Base-by-base conservation (phyloP, 2,797 vertebrate species). In the Muscicapa comitata region DNA sequence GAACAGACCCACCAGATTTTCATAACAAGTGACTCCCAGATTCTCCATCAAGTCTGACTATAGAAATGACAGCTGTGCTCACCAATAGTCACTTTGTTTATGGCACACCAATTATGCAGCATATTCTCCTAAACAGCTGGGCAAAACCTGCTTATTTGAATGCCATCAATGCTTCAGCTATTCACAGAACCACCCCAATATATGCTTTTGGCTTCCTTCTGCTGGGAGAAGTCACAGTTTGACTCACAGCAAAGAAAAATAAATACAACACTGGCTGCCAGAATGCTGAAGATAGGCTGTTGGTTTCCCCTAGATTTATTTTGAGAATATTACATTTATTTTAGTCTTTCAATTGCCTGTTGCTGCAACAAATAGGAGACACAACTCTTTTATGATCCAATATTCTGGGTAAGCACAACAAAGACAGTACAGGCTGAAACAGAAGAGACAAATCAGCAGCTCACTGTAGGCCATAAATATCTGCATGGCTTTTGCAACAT, bases 41-140 rank as follows among this genome's bases (percentile, higher is more conserved):
- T 43, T 70, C 35, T 75, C 66, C 67, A 59, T 48, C 55, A 29
- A 93, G 12, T n/a, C 63, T 74, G 55, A 38, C 59, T 85, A 50
- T 40, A 53, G 89, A 95, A 95, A 11, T 50, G 74, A 92, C 80
- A 80, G 80, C 92, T 92, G 83, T 29, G 33, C 63, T 87, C 5
- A 0, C 86, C 77, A 66, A 33, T 24, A 92, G 59, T 84, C 62
- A 79, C 51, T 95, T 62, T 82, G 80, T 84, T 84, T 89, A 79
- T 80, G 59, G 71, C 65, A 37, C n/a, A 82, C 29, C 33, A 82
- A 73, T 84, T 82, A 86, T 55, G 67, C 33, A 84, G 37, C 51
- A 67, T 20, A 79, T 91, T 93, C 37, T 85, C 67, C 86, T 35
- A 55, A 93, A 92, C 77, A 92, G 89, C 94, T 95, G 77, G 77